Evolutionary conservation across 2,113 vertebrate genomes (phyloP), one percentile per base, ranked within the genome.

Genomic region (Albula goreensis): DNA sequence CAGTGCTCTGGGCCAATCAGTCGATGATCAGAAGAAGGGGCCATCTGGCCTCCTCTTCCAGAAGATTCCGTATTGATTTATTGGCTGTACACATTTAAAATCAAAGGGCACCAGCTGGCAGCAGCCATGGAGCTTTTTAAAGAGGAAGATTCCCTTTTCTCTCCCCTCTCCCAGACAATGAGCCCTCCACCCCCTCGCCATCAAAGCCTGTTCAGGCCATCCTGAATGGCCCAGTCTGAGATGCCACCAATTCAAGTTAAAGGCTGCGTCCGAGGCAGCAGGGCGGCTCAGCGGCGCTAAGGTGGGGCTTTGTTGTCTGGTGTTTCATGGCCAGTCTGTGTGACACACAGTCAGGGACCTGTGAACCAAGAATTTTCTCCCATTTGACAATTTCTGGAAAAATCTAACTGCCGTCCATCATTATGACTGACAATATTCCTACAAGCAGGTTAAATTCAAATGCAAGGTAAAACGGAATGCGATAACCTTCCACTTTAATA

Each of bases 11-110:
- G 89, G 86, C 93, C 86, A n/a, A 9, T 83, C 86, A 89, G 89
- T 88, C 86, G 89, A 86, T 86, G 88, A 86, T 87, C 87, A 89
- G 87, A 66, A 88, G 89, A 92, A 50, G 66, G 19, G 91, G 90
- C 94, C 95, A 96, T 95, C 95, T 96, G 95, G 94, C 92, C 94
- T 95, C 95, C 93, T 94, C 89, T 92, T 92, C 90, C 92, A 92
- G 31, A 91, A 93, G 93, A 94, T 95, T 94, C 93, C 91, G 93
- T 95, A 95, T 95, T 95, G 95, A 95, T 95, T 94, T 95, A 95
- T 95, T 96, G 95, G 94, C 89, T 92, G 94, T 93, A 95, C 92
- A 93, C 90, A 86, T 90, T 83, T 90, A 95, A 92, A 66, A 94
- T 95, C 93, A 93, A 90, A 89, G 87, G 89, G 89, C 90, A 90